Conservation (phyloP, 1,140 invertebrate genomes). For the Eriocheir sinensis region DNA sequence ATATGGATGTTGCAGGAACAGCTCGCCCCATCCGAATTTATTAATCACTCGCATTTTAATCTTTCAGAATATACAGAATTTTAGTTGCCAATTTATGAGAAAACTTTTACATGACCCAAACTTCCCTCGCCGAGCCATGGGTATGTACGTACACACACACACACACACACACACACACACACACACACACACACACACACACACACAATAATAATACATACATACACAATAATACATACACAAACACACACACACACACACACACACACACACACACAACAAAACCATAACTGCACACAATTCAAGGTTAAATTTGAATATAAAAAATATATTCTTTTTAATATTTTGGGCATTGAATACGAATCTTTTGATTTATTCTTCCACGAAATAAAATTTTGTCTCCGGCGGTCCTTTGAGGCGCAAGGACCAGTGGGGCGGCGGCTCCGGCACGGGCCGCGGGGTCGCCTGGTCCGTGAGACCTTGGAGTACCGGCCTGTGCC, state of each 20-base stretch:
- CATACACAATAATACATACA: slow-evolving; percentile 8
- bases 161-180: slow-evolving; percentile 25
- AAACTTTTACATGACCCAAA: too few species aligned
- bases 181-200: not conserved
- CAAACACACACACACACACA: slow-evolving; percentile 34
- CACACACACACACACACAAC: not conserved
- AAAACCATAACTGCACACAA: too few species aligned
- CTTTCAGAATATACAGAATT: too few species aligned
- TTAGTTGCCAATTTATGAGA: too few species aligned
- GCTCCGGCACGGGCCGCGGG: not conserved
- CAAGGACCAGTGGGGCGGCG: not conserved
- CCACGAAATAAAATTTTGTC: not conserved
- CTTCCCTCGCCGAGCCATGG: too few species aligned
- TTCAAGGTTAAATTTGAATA: not conserved
- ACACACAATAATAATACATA: slow-evolving; percentile 28
- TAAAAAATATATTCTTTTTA: not conserved
- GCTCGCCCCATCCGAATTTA: too few species aligned
- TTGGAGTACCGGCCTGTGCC: too few species aligned
- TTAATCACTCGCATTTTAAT: too few species aligned
- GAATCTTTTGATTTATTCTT: slow-evolving; percentile 5
- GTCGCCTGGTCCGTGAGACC: not conserved
- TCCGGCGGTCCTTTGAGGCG: not conserved
- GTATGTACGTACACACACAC: not conserved
- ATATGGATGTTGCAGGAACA: too few species aligned
- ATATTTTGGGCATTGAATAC: slow-evolving; percentile 24